phyloP scores from a whole-genome alignment of 1,140 invertebrate species.

The Thaumatotibia leucotreta region DNA sequence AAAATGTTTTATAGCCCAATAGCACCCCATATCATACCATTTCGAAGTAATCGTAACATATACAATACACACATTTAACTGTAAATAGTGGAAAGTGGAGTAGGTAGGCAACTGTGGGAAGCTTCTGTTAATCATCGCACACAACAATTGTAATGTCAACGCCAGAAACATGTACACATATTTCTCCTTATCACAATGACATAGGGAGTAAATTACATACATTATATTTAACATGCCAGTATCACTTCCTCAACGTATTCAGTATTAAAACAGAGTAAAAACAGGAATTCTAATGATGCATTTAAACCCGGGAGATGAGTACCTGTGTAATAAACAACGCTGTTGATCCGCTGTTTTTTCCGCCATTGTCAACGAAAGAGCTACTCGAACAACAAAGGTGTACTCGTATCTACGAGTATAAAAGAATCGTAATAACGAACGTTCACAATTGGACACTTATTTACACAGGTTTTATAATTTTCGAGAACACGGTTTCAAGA shows the following conservation, averaged over 20 bases:
- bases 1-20: not conserved
- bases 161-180: not conserved
- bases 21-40: not conserved
- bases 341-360: conserved; percentile 20
- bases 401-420: conserved; percentile 17
- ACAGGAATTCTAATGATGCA: not conserved
- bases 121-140: not conserved
- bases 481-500: not conserved
- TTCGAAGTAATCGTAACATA: not conserved
- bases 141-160: not conserved
- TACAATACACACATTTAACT: not conserved
- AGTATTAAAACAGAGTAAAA: not conserved
- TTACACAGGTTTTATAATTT: conserved; percentile 3
- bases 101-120: conserved; percentile 27
- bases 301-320: conserved; percentile 12
- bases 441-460: not conserved
- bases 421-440: not conserved
- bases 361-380: conserved; percentile 19
- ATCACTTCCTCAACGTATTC: not conserved
- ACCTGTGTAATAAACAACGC: conserved; percentile 21
- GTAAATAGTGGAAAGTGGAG: conserved; percentile 25
- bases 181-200: not conserved
- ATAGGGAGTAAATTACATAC: not conserved
- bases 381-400: conserved; percentile 23
- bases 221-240: not conserved